A percentile compares a stretch with the other conserved stretches of the same genome.
These are phyloP conservation scores for Phalacrocorax brasilianus DNA, from an alignment of 2,113 vertebrate genomes.

Conservation along the genomic window DNA sequence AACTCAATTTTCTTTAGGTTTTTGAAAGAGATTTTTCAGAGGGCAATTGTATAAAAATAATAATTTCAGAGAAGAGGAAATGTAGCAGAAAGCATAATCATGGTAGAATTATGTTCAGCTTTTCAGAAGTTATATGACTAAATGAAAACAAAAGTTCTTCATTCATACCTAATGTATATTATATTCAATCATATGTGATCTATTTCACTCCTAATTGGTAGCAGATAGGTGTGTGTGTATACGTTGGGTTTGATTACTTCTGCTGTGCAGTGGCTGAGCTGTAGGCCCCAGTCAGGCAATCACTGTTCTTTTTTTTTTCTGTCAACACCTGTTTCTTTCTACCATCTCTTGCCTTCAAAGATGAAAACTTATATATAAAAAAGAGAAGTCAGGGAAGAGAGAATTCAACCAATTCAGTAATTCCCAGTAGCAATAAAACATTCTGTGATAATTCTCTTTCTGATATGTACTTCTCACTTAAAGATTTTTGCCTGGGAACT, in stretches of 20 bases:
- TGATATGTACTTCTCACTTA: not conserved
- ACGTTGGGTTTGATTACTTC: not conserved
- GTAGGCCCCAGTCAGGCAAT: not conserved
- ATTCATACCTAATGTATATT: not conserved
- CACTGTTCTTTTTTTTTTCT: not conserved
- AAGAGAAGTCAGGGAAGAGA: not conserved
- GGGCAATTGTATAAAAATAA: not conserved
- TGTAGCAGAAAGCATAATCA: not conserved
- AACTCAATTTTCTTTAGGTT: not conserved
- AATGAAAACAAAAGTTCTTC: not conserved
- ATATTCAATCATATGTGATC: not conserved
- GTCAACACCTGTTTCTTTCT: slow-evolving; percentile 7
- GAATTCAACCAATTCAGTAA: slow-evolving; percentile 1
- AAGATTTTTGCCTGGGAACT: not conserved
- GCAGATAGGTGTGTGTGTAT: not conserved
- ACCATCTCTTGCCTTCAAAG: not conserved
- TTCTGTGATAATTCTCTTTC: not conserved
- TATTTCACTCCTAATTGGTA: not conserved
- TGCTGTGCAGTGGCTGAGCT: not conserved
- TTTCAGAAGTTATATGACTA: not conserved
- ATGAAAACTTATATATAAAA: not conserved
- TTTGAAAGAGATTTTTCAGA: not conserved
- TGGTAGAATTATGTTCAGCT: not conserved
- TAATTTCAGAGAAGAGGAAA: not conserved
- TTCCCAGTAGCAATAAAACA: not conserved